phyloP scores from a whole-genome alignment of 1,140 invertebrate species.

The Formica selysi region DNA sequence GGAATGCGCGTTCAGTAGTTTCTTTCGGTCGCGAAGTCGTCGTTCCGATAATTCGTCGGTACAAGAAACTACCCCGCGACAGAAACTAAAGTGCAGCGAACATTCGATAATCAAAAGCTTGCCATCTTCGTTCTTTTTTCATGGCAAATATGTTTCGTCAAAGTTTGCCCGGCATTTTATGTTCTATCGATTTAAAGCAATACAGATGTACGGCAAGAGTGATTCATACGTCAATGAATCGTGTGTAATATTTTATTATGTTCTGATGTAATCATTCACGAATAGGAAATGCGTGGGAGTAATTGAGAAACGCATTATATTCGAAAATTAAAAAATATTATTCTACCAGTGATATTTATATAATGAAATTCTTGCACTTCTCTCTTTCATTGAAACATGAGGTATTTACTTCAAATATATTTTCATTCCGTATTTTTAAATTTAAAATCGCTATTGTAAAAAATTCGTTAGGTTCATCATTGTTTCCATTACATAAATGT shows the following conservation, averaged over 20 bases:
- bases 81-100: conserved; percentile 42
- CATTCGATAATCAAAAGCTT: conserved; percentile 45
- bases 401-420: not conserved
- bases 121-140: not conserved
- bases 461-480: conserved; percentile 13
- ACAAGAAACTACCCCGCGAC: conserved; percentile 56
- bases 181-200: conserved; percentile 2
- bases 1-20: conserved; percentile 49
- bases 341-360: not conserved
- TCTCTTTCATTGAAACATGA: not conserved
- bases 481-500: not conserved
- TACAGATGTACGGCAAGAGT: not conserved
- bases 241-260: not conserved
- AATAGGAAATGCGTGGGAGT: not conserved
- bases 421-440: not conserved
- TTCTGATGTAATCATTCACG: not conserved
- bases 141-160: too few species aligned
- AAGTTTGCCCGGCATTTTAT: conserved; percentile 2
- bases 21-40: conserved; percentile 46
- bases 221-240: not conserved
- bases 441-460: not conserved
- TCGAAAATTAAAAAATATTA: conserved; percentile 1
- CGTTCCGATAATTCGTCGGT: conserved; percentile 53
- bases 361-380: not conserved
- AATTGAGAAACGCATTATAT: conserved; percentile 19